These are phyloP conservation scores for Columbina picui DNA, from an alignment of 2,113 vertebrate species.

Conservation along the genomic window DNA sequence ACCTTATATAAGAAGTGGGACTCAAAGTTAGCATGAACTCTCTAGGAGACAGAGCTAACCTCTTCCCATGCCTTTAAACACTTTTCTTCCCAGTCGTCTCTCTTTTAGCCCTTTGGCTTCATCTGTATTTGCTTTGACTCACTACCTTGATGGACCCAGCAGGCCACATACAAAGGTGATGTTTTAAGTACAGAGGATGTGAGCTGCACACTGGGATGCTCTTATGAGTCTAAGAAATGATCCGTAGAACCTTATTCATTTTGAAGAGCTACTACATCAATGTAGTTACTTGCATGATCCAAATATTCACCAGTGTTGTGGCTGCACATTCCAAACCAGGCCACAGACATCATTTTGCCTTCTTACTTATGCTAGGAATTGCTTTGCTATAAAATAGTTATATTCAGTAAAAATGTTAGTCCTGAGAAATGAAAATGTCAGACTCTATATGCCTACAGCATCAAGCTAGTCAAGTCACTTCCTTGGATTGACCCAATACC, in stretches of 20 bases:
- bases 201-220: neutral
- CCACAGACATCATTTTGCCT: neutral
- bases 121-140: neutral
- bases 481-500: neutral
- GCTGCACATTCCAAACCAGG: neutral
- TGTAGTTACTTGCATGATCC: neutral
- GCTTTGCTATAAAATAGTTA: neutral
- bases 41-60: neutral
- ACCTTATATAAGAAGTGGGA: neutral
- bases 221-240: neutral
- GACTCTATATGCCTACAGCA: neutral
- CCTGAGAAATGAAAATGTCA: neutral
- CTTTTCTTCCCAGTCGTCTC: neutral
- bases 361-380: neutral
- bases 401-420: neutral
- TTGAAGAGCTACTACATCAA: neutral
- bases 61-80: neutral
- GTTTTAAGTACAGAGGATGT: neutral
- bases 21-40: neutral
- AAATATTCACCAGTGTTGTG: neutral
- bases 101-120: neutral
- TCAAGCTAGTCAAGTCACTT: neutral
- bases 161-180: neutral
- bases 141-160: neutral
- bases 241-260: neutral